Evolutionary conservation across 1,140 invertebrate species (phyloP), one percentile per base, ranked within the genome.

Genomic region (Halesus radiatus): DNA sequence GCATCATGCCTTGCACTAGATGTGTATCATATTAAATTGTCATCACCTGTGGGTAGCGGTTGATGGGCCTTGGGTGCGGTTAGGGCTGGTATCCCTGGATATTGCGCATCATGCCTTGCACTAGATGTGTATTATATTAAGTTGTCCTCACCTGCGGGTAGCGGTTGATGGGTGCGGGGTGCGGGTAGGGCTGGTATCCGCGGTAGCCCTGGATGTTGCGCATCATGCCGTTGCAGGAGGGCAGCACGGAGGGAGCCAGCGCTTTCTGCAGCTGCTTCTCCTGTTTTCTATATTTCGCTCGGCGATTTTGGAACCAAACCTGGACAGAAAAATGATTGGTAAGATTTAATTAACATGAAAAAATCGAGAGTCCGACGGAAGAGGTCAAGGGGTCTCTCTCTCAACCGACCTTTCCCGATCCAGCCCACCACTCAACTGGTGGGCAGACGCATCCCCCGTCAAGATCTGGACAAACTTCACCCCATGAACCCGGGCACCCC

Each of bases 291-390:
- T 98, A 99, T 90, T 99, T 99, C 84, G 98, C 98, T 87, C 98
- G 93, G 84, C 98, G 93, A 88, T 99, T 99, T 92, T 99, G 98
- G 92, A 99, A 99, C 98, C 97, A 98, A 4, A 97, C 96, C 96
- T 97, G 87, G 8, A 75, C 32, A 56, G 80, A 45, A 68, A 66
- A 58, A n/a, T n/a, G n/a, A n/a, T n/a, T n/a, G n/a, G n/a, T n/a
- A n/a, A n/a, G n/a, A n/a, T n/a, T n/a, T n/a, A n/a, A n/a, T n/a
- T n/a, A n/a, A n/a, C n/a, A n/a, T n/a, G n/a, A n/a, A n/a, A n/a
- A n/a, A n/a, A n/a, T n/a, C n/a, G n/a, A n/a, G n/a, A n/a, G n/a
- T n/a, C n/a, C n/a, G n/a, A n/a, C n/a, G n/a, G n/a, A n/a, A n/a
- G n/a, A n/a, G n/a, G n/a, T n/a, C n/a, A n/a, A n/a, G n/a, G n/a